Base-by-base conservation (phyloP, 2,888 invertebrate genomes). In the Ditylenchus weischeri region DNA sequence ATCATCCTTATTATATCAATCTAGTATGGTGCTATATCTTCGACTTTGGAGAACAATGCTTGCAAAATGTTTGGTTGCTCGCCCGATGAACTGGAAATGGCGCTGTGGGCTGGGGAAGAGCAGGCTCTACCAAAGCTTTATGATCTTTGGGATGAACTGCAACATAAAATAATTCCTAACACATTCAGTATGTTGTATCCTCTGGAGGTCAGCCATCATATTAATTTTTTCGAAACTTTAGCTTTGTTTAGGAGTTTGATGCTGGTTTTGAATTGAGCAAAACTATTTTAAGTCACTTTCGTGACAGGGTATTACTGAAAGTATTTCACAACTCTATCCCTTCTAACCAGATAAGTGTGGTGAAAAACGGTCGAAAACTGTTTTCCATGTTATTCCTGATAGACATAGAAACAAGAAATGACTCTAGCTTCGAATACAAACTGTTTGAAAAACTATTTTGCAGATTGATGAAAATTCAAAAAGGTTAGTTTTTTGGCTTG, bases 41-140 rank as follows among this genome's bases (percentile, higher is more conserved):
- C 71, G 23, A 70, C 69, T 0, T 35, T 69, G 57, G 69, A 69
- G 57, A 69, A 69, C 47, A 70, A 69, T n/a, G 69, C 69, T 21
- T 69, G 69, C 60, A 69, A 69, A 65, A n/a, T 36, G n/a, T 69
- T 69, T 43, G 43, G 47, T 15, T 69, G 69, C 35, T 11, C 69
- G 29, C 69, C 69, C 7, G 54, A 72, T 4, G 70, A 71, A 21
- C 38, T 69, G n/a, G 15, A 49, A 29, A 50, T 51, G 51, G 23
- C 57, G 18, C 19, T 43, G 5, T 35, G 23, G 19, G 13, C 71
- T 29, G 29, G 21, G 29, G 19, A 62, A 35, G 11, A 11, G 11
- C 7, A 38, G 6, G 38, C 38, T 11, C 11, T 38, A 11, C 38
- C 7, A 38, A 38, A 38, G 11, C 35, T 69, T 10, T 43, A 54